phyloP scores from a whole-genome alignment of 35 echinoderm and acorn worm species.

The Ophiothrix spiculata region DNA sequence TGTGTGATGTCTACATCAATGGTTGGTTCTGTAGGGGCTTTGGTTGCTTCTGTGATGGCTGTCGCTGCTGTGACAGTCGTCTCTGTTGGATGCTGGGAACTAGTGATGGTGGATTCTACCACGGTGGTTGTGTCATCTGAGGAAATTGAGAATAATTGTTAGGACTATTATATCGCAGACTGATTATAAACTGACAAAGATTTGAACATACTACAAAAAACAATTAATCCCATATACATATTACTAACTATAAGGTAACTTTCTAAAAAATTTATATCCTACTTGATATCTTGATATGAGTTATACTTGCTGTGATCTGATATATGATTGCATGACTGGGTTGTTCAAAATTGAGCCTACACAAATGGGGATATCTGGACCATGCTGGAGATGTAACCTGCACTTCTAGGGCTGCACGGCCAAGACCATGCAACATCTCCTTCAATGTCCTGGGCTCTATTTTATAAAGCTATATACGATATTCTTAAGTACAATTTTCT shows the following conservation, averaged over 20 bases:
- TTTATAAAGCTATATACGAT: no score
- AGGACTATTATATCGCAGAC: neutral
- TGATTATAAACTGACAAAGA: neutral
- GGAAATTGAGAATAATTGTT: neutral
- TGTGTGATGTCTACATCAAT: slow-evolving; percentile 66
- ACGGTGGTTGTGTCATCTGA: slow-evolving; percentile 38
- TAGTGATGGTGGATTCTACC: slow-evolving; percentile 18
- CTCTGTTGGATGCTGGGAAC: slow-evolving; percentile 57
- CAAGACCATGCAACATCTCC: no score
- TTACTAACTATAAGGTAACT: no score
- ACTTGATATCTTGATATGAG: neutral
- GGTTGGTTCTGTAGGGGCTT: neutral
- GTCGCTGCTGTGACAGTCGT: slow-evolving; percentile 30
- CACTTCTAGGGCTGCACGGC: no score
- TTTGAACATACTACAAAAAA: neutral
- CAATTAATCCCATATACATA: no score
- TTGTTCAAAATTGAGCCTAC: no score
- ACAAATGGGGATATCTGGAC: no score
- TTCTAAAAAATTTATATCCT: neutral
- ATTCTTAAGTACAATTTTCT: no score
- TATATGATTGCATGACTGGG: no score
- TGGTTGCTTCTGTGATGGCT: neutral
- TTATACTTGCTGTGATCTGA: no score
- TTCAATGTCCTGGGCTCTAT: no score
- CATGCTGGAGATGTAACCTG: no score